A percentile compares a stretch with the other conserved stretches of the same genome.
These are phyloP conservation scores for Knipowitschia caucasica DNA, from an alignment of 2,797 vertebrate species.

Conservation along the genomic window DNA sequence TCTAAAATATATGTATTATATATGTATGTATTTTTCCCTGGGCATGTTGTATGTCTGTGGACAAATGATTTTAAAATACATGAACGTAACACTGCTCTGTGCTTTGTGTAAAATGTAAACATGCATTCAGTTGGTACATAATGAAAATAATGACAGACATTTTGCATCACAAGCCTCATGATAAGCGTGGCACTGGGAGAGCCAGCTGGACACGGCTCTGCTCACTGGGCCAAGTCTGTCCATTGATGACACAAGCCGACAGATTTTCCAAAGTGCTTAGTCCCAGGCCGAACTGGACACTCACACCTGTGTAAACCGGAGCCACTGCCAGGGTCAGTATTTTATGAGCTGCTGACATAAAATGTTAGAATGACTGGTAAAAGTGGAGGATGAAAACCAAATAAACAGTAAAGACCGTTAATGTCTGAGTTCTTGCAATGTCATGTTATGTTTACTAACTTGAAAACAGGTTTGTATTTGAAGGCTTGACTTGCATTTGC, in stretches of 20 bases:
- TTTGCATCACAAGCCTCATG: neutral
- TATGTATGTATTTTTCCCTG: neutral
- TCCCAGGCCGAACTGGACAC: neutral
- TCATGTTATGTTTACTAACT: neutral
- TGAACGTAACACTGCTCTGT: too few relatives aligned
- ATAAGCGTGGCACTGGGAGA: neutral
- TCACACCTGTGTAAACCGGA: constrained; percentile 23
- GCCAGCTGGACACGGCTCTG: neutral
- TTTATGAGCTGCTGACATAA: constrained; percentile 5
- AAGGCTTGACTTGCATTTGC: too few relatives aligned
- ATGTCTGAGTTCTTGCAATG: neutral
- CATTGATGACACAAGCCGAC: neutral
- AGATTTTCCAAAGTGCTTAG: neutral
- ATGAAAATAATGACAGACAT: neutral
- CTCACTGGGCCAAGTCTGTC: constrained; percentile 11
- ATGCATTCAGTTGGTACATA: neutral
- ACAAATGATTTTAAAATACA: too few relatives aligned
- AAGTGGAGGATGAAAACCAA: constrained; percentile 4
- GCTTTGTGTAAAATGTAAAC: too few relatives aligned
- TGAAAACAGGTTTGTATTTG: too few relatives aligned
- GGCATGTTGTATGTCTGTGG: neutral
- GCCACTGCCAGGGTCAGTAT: neutral
- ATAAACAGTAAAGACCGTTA: neutral
- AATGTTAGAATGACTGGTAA: neutral
- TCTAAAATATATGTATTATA: too few relatives aligned